Percentiles rank a stretch among this genome's conserved stretches.
Conservation (phyloP, 2,888 invertebrate genomes). For the Margaritifera margaritifera region DNA sequence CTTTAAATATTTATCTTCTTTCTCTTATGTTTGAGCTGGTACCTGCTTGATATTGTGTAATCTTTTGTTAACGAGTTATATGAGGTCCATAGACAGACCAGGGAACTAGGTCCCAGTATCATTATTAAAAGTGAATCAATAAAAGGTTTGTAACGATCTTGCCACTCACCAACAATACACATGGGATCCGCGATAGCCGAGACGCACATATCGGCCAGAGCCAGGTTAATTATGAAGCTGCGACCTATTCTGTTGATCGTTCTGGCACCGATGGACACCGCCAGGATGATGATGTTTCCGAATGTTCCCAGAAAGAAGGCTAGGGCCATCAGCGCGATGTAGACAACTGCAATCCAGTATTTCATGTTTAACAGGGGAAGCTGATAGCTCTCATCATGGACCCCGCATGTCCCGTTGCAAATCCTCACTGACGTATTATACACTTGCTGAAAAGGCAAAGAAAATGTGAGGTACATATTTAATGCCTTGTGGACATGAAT, state of each 20-base stretch:
- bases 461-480: no score
- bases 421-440: neutral
- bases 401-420: slow-evolving; percentile 1
- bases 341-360: slow-evolving; percentile 48
- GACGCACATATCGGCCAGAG: slow-evolving; percentile 64
- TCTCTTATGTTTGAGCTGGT: no score
- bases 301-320: slow-evolving; percentile 47
- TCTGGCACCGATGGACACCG: slow-evolving; percentile 39
- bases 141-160: neutral
- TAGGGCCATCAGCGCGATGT: slow-evolving; percentile 44
- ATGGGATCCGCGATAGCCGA: slow-evolving; percentile 61
- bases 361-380: slow-evolving; percentile 45
- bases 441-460: no score
- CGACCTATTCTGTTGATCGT: slow-evolving; percentile 55
- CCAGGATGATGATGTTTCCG: slow-evolving; percentile 58
- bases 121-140: no score
- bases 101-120: no score
- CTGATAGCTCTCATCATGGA: slow-evolving; percentile 6
- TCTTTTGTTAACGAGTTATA: no score
- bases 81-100: no score
- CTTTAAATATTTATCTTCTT: no score
- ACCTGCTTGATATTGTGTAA: no score
- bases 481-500: no score
- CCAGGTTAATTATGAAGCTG: slow-evolving; percentile 62
- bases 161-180: slow-evolving; percentile 61